Evolutionary conservation across 2,797 vertebrate genomes (phyloP).

Genomic region (Spheniscus humboldti): DNA sequence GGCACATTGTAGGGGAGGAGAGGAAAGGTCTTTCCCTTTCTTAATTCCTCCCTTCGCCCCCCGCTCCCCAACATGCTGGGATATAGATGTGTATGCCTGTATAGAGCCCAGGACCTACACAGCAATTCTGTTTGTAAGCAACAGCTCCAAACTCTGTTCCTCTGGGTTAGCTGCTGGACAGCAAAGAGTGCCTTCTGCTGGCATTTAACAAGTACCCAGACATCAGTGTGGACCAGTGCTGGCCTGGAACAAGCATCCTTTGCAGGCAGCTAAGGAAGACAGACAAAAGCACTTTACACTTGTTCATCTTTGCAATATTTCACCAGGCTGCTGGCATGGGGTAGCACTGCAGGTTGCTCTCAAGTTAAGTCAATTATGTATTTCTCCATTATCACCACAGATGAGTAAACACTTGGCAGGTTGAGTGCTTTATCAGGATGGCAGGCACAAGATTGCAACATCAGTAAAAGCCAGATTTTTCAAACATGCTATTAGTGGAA

Average conservation of each 20-base stretch:
- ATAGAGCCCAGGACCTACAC: background rate
- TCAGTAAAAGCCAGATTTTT: background rate
- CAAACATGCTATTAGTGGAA: background rate
- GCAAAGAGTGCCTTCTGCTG: background rate
- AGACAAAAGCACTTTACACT: background rate
- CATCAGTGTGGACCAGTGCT: accelerated
- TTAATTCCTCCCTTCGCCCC: background rate
- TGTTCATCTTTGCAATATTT: background rate
- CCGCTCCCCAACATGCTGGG: background rate
- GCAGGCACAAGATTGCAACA: background rate
- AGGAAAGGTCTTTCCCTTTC: background rate
- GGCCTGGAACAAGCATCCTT: background rate
- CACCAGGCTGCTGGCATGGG: background rate
- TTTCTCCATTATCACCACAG: background rate
- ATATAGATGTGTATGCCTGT: accelerated
- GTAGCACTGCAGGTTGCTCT: background rate
- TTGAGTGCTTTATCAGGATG: background rate
- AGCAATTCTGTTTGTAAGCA: background rate
- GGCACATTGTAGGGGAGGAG: background rate
- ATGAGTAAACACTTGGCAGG: background rate
- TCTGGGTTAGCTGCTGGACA: background rate
- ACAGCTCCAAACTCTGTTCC: background rate
- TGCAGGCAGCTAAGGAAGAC: background rate
- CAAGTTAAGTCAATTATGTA: background rate
- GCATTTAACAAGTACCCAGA: background rate